Base-by-base conservation (phyloP, 2,113 vertebrate genomes). In the rat (Rattus norvegicus) region DNA sequence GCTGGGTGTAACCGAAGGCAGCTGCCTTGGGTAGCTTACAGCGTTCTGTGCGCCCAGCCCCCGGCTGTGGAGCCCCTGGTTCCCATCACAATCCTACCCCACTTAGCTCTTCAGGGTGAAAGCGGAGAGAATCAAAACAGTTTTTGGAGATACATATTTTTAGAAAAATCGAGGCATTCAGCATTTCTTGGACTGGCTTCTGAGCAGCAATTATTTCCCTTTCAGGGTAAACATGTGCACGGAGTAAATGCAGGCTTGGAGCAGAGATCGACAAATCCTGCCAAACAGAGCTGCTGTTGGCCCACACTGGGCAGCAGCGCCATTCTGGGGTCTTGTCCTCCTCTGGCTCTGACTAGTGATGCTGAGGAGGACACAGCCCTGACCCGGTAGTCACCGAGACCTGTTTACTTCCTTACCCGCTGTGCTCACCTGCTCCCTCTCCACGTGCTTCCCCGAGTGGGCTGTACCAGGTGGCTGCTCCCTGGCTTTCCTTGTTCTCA, bases 161-260 rank as follows among this genome's bases (percentile, higher is more conserved):
- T 98, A 91, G 97, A 97, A 98, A 98, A 98, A 97, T 72, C 28
- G 79, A 98, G 90, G 86, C 91, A 94, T 94, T 97, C 95, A 87
- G 92, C 33, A 19, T 95, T 97, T 98, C 91, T 97, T 95, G 14
- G 91, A 70, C 92, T 77, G 88, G 97, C 95, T 98, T 98, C 83
- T 30, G 95, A 94, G 97, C 92, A 47, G 85, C 89, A 93, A 97
- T 97, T 96, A 97, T 96, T 96, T 85, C 92, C 86, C 96, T 97
- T 75, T 81, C 61, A 73, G 96, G 83, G 96, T 90, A 97, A 98
- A 97, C 91, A 88, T 16, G 89, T 28, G n/a, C 16, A 1, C 56
- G 49, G 87, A 95, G 90, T 72, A 96, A 96, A 97, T 56, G 65
- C 92, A 73, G 88, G 92, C 95, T 96, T 84, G 94, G 98, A 80